Conservation (phyloP, 2,888 invertebrate species). For the Arctia plantaginis region DNA sequence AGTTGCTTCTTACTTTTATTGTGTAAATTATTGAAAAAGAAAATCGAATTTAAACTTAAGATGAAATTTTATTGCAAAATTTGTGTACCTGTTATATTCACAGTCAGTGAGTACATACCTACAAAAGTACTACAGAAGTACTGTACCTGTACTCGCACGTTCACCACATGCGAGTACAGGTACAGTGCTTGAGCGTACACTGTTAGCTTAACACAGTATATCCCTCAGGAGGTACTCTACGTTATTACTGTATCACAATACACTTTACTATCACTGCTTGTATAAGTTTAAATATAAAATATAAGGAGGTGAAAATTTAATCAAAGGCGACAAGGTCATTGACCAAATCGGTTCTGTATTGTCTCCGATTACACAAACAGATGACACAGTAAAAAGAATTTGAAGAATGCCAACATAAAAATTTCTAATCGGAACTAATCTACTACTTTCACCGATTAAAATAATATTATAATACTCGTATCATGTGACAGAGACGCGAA, state of each 20-base stretch:
- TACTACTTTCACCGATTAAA: conserved; percentile 39
- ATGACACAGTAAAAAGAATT: conserved; percentile 40
- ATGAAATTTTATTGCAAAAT: no score
- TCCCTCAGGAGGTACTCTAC: background rate
- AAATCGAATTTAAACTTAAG: no score
- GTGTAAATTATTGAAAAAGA: no score
- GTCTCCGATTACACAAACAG: conserved; percentile 13
- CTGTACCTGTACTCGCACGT: no score
- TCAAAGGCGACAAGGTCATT: conserved; percentile 17
- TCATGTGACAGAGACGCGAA: conserved; percentile 9
- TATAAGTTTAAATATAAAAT: background rate
- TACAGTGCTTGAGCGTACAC: no score
- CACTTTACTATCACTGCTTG: background rate
- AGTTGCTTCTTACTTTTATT: no score
- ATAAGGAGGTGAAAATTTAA: background rate
- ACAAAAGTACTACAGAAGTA: no score
- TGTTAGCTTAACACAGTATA: no score
- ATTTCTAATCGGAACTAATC: conserved; percentile 4
- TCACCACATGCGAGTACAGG: no score
- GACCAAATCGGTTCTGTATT: conserved; percentile 29
- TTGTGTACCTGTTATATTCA: no score
- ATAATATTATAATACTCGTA: conserved; percentile 24
- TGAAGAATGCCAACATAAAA: conserved; percentile 41
- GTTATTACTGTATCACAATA: background rate
- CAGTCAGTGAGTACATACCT: no score